These are phyloP conservation scores for Antennarius striatus DNA, from an alignment of 2,113 vertebrate genomes.

Conservation along the genomic window DNA sequence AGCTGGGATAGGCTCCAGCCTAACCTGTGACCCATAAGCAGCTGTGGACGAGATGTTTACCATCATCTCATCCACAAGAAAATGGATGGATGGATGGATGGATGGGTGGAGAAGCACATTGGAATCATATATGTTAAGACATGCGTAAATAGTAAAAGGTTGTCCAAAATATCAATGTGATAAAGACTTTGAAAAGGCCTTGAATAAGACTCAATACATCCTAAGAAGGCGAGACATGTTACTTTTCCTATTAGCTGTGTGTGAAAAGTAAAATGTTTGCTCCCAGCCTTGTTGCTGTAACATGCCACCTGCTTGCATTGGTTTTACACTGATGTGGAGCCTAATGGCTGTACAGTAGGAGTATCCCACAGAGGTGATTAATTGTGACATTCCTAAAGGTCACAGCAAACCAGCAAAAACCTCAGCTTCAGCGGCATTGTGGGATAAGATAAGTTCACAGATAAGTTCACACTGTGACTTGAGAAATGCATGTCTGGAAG, in stretches of 20 bases:
- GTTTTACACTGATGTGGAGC: conserved; percentile 27
- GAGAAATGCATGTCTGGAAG: conserved; percentile 47
- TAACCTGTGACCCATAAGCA: no score
- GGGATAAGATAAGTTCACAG: no score
- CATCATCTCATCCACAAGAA: no score
- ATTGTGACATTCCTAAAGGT: conserved; percentile 56
- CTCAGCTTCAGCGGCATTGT: conserved; percentile 33
- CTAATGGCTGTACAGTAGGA: conserved; percentile 20
- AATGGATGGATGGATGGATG: no score
- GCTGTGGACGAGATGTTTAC: no score
- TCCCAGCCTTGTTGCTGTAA: not conserved
- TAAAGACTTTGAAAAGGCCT: conserved; percentile 57
- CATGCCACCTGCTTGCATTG: not conserved
- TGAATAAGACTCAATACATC: conserved; percentile 34
- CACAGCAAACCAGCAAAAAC: conserved; percentile 45
- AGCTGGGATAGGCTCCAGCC: no score
- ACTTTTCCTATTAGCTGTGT: not conserved
- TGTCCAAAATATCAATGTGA: conserved; percentile 4
- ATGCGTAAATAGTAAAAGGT: conserved; percentile 27
- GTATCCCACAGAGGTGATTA: conserved; percentile 31
- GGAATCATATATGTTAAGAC: conserved; percentile 30
- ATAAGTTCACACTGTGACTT: conserved; percentile 22
- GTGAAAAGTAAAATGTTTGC: not conserved
- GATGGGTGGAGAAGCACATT: conserved; percentile 19
- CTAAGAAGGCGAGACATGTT: conserved; percentile 4